These are phyloP conservation scores for Nixonia krombeini DNA, from an alignment of 1,140 invertebrate genomes.

Conservation along the genomic window DNA sequence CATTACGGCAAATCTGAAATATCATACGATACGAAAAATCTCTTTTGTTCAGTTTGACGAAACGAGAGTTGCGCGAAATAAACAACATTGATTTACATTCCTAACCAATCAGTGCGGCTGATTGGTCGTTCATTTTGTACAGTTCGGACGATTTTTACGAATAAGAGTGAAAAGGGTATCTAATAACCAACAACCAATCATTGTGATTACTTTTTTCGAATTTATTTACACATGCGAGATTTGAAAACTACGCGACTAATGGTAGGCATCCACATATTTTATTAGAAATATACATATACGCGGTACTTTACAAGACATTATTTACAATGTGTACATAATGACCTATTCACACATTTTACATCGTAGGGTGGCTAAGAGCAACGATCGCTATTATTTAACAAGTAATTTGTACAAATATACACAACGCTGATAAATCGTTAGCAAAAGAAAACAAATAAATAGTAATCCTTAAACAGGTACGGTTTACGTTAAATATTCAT, in stretches of 20 bases:
- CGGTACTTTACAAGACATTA: slow-evolving; percentile 66
- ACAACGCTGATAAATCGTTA: slow-evolving; percentile 50
- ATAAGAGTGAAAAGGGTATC: too few relatives aligned
- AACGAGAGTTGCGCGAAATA: too few relatives aligned
- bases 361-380: slow-evolving; percentile 25
- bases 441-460: slow-evolving; percentile 66
- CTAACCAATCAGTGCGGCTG: too few relatives aligned
- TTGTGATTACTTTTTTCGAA: slow-evolving; percentile 29
- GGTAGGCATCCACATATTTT: slow-evolving; percentile 41
- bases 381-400: slow-evolving; percentile 49
- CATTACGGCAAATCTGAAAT: too few relatives aligned
- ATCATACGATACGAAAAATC: too few relatives aligned
- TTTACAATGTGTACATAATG: slow-evolving; percentile 69
- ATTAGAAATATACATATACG: slow-evolving; percentile 62
- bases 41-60: too few relatives aligned
- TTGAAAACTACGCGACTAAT: slow-evolving; percentile 36
- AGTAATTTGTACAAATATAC: slow-evolving; percentile 69
- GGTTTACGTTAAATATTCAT: slow-evolving; percentile 55
- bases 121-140: too few relatives aligned
- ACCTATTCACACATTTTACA: slow-evolving; percentile 69
- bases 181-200: too few relatives aligned
- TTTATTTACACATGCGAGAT: slow-evolving; percentile 52
- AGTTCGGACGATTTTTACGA: too few relatives aligned
- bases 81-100: too few relatives aligned
- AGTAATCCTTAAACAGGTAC: slow-evolving; percentile 69